phyloP scores from a whole-genome alignment of 2,797 vertebrate genomes.

The Otolemur crassicaudatus region DNA sequence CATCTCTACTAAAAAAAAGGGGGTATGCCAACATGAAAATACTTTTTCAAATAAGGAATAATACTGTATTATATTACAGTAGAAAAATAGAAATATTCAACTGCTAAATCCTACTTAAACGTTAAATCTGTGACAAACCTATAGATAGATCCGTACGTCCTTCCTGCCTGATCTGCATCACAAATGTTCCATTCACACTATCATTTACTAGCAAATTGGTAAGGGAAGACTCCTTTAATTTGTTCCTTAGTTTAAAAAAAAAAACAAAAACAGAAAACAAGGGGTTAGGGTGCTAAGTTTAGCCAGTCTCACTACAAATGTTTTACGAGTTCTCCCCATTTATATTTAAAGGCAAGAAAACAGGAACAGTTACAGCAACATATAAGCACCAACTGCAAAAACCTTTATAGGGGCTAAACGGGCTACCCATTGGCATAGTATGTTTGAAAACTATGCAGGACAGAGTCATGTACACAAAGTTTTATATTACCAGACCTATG shows the following conservation, averaged over 20 bases:
- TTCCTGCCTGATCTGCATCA: slow-evolving; percentile 38
- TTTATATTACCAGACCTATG: neutral
- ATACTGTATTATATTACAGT: neutral
- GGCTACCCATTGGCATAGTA: neutral
- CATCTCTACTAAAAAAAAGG: no score
- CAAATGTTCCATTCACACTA: neutral
- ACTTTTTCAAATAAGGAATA: slow-evolving; percentile 36
- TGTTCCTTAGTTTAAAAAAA: neutral
- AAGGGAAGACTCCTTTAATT: neutral
- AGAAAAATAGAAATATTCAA: slow-evolving; percentile 16
- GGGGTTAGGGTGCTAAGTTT: neutral
- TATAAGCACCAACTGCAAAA: slow-evolving; percentile 53
- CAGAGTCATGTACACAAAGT: neutral
- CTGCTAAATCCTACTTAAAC: slow-evolving; percentile 23
- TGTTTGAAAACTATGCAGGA: neutral
- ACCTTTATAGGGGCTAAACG: neutral
- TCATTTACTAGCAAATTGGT: slow-evolving; percentile 19
- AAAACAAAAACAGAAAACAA: neutral
- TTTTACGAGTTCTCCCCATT: slow-evolving; percentile 32
- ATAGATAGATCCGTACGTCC: neutral
- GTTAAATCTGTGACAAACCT: slow-evolving; percentile 52
- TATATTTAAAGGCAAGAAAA: slow-evolving; percentile 55
- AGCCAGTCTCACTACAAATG: neutral
- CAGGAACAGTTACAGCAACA: neutral
- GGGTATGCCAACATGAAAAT: neutral